phyloP scores from a whole-genome alignment of 2,113 vertebrate genomes.

The Zingel zingel region DNA sequence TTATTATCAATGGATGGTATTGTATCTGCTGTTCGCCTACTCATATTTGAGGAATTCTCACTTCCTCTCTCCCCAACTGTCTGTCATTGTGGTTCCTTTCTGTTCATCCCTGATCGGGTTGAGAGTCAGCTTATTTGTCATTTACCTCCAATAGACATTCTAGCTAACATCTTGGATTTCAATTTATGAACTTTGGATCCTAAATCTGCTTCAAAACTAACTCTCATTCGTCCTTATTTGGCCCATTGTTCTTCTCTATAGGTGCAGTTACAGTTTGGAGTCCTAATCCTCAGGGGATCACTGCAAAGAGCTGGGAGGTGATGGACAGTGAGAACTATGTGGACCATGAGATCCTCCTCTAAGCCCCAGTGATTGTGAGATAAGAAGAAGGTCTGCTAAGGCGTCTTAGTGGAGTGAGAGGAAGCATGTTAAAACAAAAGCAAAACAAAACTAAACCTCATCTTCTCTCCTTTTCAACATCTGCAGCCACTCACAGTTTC shows the following conservation, averaged over 20 bases:
- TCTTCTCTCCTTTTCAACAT: constrained; percentile 67
- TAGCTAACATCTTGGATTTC: background rate
- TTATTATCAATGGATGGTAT: constrained; percentile 62
- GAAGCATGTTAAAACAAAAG: constrained; percentile 50
- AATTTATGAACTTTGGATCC: background rate
- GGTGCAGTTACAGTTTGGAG: background rate
- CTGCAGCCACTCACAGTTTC: constrained; percentile 82
- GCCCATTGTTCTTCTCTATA: background rate
- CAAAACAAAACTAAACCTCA: constrained; percentile 21
- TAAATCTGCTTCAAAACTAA: background rate
- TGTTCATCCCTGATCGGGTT: background rate
- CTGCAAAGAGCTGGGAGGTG: constrained; percentile 36
- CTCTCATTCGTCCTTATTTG: background rate
- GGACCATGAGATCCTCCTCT: constrained; percentile 50
- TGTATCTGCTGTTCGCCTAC: constrained; percentile 39
- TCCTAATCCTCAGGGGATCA: constrained; percentile 59
- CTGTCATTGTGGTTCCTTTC: constrained; percentile 14
- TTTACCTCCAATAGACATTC: background rate
- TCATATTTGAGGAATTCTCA: constrained; percentile 45
- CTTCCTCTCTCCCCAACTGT: constrained; percentile 3
- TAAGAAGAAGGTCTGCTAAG: constrained; percentile 58
- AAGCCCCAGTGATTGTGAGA: constrained; percentile 64
- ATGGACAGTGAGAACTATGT: constrained; percentile 58
- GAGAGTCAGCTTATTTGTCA: background rate
- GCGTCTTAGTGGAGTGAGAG: constrained; percentile 50